A percentile compares a stretch with the other conserved stretches of the same genome.
These are phyloP conservation scores for Labeo calbasu DNA, from an alignment of 2,797 vertebrate genomes.

Conservation along the genomic window DNA sequence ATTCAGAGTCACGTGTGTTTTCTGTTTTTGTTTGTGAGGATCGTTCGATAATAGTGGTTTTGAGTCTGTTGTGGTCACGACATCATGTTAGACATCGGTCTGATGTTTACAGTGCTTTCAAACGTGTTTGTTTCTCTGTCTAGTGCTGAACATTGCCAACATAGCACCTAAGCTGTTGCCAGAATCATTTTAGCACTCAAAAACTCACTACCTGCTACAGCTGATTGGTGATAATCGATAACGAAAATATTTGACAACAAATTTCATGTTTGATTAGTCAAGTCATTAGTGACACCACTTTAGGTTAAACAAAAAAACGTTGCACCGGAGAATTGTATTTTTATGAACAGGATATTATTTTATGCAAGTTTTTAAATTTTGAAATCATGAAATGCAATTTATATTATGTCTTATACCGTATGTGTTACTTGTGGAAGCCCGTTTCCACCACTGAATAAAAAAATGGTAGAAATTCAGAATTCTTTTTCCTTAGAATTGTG, in stretches of 20 bases:
- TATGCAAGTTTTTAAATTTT: too few relatives aligned
- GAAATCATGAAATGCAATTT: too few relatives aligned
- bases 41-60: constrained; percentile 2
- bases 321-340: too few relatives aligned
- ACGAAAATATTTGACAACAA: neutral
- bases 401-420: too few relatives aligned
- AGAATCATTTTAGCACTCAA: neutral
- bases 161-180: neutral
- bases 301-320: neutral
- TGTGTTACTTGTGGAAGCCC: too few relatives aligned
- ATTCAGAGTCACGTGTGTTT: constrained; percentile 48
- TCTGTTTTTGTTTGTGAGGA: constrained; percentile 45
- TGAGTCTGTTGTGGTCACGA: constrained; percentile 2
- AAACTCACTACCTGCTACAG: neutral
- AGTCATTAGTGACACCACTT: neutral
- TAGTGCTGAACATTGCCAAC: neutral
- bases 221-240: neutral
- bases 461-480: too few relatives aligned
- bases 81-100: neutral
- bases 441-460: too few relatives aligned
- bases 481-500: too few relatives aligned
- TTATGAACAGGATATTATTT: too few relatives aligned
- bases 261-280: neutral
- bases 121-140: neutral
- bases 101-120: constrained; percentile 15